Base-by-base conservation (phyloP, 2,797 vertebrate genomes). In the Mareca strepera region DNA sequence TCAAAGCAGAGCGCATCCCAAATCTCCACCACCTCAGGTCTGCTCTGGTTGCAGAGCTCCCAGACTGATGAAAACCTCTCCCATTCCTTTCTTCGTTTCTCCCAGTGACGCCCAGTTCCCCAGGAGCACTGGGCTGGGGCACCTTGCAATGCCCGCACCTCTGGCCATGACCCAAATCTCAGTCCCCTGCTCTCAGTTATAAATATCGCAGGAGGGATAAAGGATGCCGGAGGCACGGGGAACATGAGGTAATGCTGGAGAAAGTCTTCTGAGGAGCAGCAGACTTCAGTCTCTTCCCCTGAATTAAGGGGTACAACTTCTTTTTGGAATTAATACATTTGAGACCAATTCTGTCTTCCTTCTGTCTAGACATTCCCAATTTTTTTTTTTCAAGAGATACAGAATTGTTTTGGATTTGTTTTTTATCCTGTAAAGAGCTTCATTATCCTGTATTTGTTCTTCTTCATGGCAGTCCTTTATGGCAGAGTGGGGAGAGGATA, bases 351-450 rank as follows among this genome's bases (percentile, higher is more conserved):
- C 72, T 94, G 70, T 88, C 79, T 62, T 53, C 92, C 74, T 83
- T 91, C 46, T 86, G 81, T 93, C 81, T 94, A 95, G 93, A 87
- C 86, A 16, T 58, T 85, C 74, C 53, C 39, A 93, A 94, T 15
- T 93, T 84, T 13, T 92, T 84, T 72, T 86, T 94, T 90, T 89
- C 75, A 95, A 90, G 83, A 73, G 58, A 14, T 6, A 58, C 56
- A 84, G 77, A 94, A 87, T 93, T 53, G 82, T 55, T n/a, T 84
- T 94, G 92, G 77, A 56, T 94, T 56, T 82, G 35, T 10, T 92
- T 92, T 70, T 86, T 69, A 66, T 75, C 29, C 53, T 89, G 35
- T 78, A 64, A 95, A 87, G 60, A 81, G 58, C 68, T 95, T 94
- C 53, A 82, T 92, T 92, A 74, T 50, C 60, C 84, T 67, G 12